Base-by-base conservation (phyloP, 2,888 invertebrate species). In the Trileptium ribeirensis region DNA sequence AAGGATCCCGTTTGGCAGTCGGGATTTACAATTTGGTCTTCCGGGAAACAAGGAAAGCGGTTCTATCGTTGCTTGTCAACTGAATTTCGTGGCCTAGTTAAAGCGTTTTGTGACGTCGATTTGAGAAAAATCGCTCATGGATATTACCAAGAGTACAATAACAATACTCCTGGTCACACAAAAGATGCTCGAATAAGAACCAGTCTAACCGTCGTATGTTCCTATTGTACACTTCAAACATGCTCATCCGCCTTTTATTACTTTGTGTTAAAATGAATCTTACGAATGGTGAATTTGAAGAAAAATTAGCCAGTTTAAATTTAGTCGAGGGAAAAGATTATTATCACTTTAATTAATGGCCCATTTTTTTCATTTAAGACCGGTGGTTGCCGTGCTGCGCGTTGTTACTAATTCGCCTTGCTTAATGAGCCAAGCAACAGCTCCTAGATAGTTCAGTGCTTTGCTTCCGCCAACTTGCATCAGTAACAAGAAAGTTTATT, bases 191-290 rank as follows among this genome's bases (percentile, higher is more conserved):
- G 87, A 83, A 81, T 86, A 37, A 82, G 74, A 80, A 75, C 33
- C 15, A 19, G 74, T 38, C n/a, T n/a, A n/a, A n/a, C n/a, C n/a
- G n/a, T n/a, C n/a, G n/a, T n/a, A n/a, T n/a, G n/a, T 94, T 82
- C 93, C 93, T 74, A 93, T 94, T 75, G 87, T 93, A 67, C 92
- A 93, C 89, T 93, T 92, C 88, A 90, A 89, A 39, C 87, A 92
- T 83, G 93, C 92, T 0, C 88, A 88, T 81, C 91, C 93, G 40
- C 94, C 94, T 8, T 90, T 94, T 83, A 88, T 94, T n/a, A 92
- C n/a, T 94, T 84, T 94, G 94, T 90, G 92, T 94, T 79, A 94
- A 94, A 91, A 89, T 93, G 89, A 93, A 93, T 89, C 88, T 94
- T 86, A 94, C 93, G 0, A 91, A 92, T 86, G 94, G 94, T 29